A percentile compares a stretch with the other conserved stretches of the same genome.
Conservation (phyloP, 2,888 invertebrate genomes). For the Flabesymbios commensalis region DNA sequence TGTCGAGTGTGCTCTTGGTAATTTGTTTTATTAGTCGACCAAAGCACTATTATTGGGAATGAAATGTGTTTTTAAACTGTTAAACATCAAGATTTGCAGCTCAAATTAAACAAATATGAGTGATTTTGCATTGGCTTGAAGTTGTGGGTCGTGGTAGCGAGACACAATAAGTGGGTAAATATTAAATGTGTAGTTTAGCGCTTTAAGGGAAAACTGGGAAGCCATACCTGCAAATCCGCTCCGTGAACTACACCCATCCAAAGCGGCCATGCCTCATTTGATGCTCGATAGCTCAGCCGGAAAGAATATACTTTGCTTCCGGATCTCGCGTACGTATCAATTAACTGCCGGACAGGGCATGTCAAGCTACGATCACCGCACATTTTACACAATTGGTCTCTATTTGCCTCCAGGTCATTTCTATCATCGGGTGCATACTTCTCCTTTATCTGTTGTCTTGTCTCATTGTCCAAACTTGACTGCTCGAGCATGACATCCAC, state of each 20-base stretch:
- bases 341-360: slow-evolving; percentile 84
- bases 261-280: slow-evolving; percentile 84
- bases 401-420: slow-evolving; percentile 68
- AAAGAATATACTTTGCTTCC: slow-evolving; percentile 72
- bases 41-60: too few relatives aligned
- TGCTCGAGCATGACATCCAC: slow-evolving; percentile 15
- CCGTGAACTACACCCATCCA: slow-evolving; percentile 95
- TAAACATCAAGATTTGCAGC: too few relatives aligned
- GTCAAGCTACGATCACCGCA: slow-evolving; percentile 93
- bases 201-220: too few relatives aligned
- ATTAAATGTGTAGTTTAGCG: too few relatives aligned
- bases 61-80: too few relatives aligned
- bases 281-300: slow-evolving; percentile 57
- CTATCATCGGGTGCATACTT: slow-evolving; percentile 84
- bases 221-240: slow-evolving; percentile 79
- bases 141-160: too few relatives aligned
- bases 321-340: slow-evolving; percentile 74
- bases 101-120: too few relatives aligned
- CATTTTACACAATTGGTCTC: slow-evolving; percentile 80
- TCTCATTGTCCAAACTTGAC: slow-evolving; percentile 66
- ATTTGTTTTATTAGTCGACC: too few relatives aligned
- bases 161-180: too few relatives aligned
- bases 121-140: too few relatives aligned
- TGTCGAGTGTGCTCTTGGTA: too few relatives aligned
- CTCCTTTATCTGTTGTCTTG: slow-evolving; percentile 75